Conservation (phyloP, 2,797 vertebrate genomes). For the Crenichthys baileyi region DNA sequence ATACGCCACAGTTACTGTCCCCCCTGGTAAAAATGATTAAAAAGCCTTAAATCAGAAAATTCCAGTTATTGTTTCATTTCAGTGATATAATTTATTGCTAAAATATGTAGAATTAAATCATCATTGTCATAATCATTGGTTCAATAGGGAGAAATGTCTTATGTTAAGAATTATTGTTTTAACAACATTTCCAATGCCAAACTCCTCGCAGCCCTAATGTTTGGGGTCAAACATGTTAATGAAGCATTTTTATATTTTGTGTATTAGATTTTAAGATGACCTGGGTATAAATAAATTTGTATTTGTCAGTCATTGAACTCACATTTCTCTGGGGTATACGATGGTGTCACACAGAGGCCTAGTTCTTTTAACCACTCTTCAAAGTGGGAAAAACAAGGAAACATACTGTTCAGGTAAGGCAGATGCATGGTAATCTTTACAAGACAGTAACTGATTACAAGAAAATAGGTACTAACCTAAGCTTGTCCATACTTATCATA, state of each 20-base stretch:
- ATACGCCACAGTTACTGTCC: no score
- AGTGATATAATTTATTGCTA: no score
- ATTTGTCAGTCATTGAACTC: neutral
- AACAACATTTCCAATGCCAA: neutral
- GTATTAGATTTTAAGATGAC: no score
- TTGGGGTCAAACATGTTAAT: neutral
- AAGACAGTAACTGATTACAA: neutral
- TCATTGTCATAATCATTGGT: neutral
- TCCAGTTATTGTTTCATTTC: no score
- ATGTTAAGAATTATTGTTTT: neutral
- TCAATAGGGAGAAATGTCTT: neutral
- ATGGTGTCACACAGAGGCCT: neutral
- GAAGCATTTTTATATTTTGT: neutral
- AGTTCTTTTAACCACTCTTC: neutral
- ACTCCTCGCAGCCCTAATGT: no score
- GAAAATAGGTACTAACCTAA: neutral
- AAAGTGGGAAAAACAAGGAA: neutral
- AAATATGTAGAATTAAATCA: neutral
- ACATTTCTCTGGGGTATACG: neutral
- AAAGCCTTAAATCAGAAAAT: no score
- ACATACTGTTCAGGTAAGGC: neutral
- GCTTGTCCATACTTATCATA: neutral
- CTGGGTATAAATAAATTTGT: no score
- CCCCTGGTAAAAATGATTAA: no score
- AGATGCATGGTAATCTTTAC: neutral